phyloP scores from a whole-genome alignment of 2,888 invertebrate species.

The Cyclophora punctaria region DNA sequence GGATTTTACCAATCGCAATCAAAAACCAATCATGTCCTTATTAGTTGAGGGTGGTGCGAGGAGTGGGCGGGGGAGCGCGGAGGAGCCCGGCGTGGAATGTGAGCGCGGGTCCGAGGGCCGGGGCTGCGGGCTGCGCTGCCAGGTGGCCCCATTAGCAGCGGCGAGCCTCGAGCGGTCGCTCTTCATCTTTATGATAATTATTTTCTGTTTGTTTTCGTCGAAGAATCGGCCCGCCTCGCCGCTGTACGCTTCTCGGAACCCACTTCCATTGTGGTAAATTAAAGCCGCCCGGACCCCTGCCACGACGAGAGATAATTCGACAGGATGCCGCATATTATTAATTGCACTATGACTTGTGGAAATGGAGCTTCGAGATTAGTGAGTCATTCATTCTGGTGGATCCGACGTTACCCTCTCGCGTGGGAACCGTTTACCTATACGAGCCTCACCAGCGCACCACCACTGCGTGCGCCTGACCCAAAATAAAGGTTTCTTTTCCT shows the following conservation, averaged over 20 bases:
- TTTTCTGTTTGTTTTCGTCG: constrained; percentile 75
- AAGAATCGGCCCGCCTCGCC: constrained; percentile 71
- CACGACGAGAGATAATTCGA: constrained; percentile 74
- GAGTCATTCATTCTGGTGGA: constrained; percentile 69
- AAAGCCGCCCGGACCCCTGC: constrained; percentile 74
- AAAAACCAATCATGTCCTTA: constrained; percentile 47
- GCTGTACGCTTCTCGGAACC: constrained; percentile 70
- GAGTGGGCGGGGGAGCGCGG: constrained; percentile 32
- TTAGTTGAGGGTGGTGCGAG: constrained; percentile 32
- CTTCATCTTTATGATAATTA: constrained; percentile 76
- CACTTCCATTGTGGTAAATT: constrained; percentile 74
- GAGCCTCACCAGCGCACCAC: constrained; percentile 47
- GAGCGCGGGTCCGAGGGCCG: constrained; percentile 9
- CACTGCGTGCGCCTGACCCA: constrained; percentile 31
- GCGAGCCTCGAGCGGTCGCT: constrained; percentile 68
- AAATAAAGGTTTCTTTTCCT: constrained; percentile 28
- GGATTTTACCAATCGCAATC: constrained; percentile 34
- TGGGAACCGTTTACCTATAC: constrained; percentile 58
- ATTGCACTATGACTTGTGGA: constrained; percentile 76
- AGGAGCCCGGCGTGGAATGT: constrained; percentile 16
- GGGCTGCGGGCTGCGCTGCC: constrained; percentile 43
- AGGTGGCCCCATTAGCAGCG: constrained; percentile 72
- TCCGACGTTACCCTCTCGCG: constrained; percentile 49
- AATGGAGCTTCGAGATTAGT: constrained; percentile 70
- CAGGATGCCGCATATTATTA: constrained; percentile 76